phyloP scores from a whole-genome alignment of 37 sponge, comb jelly and placozoan species.

The Bolinopsis microptera region DNA sequence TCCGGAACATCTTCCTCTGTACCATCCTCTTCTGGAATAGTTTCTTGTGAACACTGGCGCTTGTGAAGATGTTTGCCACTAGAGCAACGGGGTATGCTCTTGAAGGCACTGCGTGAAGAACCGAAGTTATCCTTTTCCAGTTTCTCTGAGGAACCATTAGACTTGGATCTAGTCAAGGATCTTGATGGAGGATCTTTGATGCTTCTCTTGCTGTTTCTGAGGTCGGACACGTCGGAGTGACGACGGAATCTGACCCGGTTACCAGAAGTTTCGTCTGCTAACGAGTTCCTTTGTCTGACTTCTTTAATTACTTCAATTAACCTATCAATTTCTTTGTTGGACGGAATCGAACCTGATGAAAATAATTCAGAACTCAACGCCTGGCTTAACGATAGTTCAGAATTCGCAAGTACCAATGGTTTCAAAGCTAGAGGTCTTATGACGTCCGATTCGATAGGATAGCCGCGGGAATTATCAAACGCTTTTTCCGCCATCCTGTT shows the following conservation, averaged over 20 bases:
- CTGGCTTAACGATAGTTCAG: slow-evolving; percentile 31
- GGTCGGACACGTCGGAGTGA: slow-evolving; percentile 24
- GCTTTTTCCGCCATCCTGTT: slow-evolving; percentile 13
- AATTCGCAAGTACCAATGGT: background rate
- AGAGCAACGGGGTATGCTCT: background rate
- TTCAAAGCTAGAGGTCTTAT: slow-evolving; percentile 29
- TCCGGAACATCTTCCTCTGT: background rate
- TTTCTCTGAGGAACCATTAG: background rate
- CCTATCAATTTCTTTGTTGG: slow-evolving; percentile 43
- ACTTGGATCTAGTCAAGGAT: background rate
- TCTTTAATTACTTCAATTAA: slow-evolving; percentile 21
- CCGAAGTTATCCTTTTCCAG: background rate
- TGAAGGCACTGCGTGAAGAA: background rate
- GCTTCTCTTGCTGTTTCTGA: slow-evolving; percentile 52
- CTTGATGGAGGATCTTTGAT: slow-evolving; percentile 11
- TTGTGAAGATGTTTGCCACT: background rate
- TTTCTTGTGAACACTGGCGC: background rate
- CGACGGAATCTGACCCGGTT: background rate
- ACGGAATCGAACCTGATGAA: slow-evolving; percentile 31
- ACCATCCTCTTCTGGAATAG: background rate
- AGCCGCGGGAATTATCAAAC: background rate
- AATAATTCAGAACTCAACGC: background rate
- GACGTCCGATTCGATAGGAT: background rate
- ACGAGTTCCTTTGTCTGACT: background rate
- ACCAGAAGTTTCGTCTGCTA: background rate